Evolutionary conservation across 2,888 invertebrate genomes (phyloP).

Genomic region (Thymelicus sylvestris): DNA sequence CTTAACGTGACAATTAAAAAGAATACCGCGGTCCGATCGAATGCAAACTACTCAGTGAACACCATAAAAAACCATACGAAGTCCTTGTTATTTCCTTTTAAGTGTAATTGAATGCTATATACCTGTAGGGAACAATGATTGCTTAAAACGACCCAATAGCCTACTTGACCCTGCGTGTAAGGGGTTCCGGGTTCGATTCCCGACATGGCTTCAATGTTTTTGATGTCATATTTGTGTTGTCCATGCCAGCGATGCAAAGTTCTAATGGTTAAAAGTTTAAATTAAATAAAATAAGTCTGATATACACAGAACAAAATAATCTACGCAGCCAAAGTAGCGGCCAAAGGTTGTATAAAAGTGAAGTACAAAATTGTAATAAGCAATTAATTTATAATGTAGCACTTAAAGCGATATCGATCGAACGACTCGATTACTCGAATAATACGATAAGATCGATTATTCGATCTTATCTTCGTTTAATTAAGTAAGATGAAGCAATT

Average conservation of each 20-base stretch:
- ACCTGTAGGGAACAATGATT: too few relatives aligned
- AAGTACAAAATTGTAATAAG: not conserved
- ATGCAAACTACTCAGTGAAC: slow-evolving; percentile 6
- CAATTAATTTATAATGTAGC: slow-evolving; percentile 13
- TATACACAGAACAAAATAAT: too few relatives aligned
- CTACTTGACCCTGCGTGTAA: too few relatives aligned
- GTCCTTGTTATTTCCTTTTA: not conserved
- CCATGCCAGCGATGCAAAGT: too few relatives aligned
- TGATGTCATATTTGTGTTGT: too few relatives aligned
- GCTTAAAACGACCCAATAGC: too few relatives aligned
- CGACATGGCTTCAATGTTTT: too few relatives aligned
- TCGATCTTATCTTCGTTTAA: slow-evolving; percentile 33
- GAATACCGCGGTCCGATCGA: slow-evolving; percentile 10
- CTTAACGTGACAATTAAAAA: slow-evolving; percentile 19
- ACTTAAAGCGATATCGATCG: slow-evolving; percentile 25
- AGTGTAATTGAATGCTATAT: not conserved
- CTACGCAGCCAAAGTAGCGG: too few relatives aligned
- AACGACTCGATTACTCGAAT: not conserved
- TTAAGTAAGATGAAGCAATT: slow-evolving; percentile 36
- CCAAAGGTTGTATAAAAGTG: too few relatives aligned
- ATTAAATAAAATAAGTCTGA: too few relatives aligned
- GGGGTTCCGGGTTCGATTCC: too few relatives aligned
- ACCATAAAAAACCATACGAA: not conserved
- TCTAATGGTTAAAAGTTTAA: too few relatives aligned
- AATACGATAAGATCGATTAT: not conserved